These are phyloP conservation scores for Altica lythri DNA, from an alignment of 2,888 invertebrate genomes.

Conservation along the genomic window DNA sequence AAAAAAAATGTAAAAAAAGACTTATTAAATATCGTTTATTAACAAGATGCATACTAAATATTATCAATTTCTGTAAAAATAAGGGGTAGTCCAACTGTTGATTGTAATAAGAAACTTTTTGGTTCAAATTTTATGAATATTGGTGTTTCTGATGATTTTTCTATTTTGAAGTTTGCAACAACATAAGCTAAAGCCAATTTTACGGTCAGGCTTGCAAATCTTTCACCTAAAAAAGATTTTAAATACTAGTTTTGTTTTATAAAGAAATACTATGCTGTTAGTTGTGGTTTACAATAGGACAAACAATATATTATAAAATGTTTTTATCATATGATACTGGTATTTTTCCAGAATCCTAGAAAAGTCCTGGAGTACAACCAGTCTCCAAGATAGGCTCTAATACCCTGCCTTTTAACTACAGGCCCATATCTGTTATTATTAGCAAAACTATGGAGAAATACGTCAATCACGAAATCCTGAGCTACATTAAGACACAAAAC, in stretches of 20 bases:
- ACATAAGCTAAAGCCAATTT: neutral
- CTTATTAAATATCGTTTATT: no score
- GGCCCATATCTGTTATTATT: no score
- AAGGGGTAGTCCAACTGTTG: neutral
- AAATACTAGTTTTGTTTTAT: neutral
- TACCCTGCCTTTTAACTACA: no score
- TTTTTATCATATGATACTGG: neutral
- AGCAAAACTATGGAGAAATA: no score
- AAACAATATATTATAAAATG: neutral
- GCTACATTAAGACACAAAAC: no score
- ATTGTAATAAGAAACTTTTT: neutral
- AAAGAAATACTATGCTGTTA: neutral
- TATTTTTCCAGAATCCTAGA: neutral
- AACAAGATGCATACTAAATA: no score
- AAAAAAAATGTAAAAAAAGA: no score
- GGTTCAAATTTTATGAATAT: neutral
- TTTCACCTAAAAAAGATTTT: slow-evolving; percentile 1
- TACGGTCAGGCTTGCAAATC: neutral
- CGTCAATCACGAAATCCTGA: no score
- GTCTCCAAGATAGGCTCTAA: no score
- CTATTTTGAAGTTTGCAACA: neutral
- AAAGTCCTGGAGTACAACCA: neutral
- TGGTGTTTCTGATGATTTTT: neutral
- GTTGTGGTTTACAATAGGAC: neutral
- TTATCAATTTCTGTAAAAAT: neutral